phyloP scores from a whole-genome alignment of 1,140 invertebrate genomes.

The Heliconius eleuchia region DNA sequence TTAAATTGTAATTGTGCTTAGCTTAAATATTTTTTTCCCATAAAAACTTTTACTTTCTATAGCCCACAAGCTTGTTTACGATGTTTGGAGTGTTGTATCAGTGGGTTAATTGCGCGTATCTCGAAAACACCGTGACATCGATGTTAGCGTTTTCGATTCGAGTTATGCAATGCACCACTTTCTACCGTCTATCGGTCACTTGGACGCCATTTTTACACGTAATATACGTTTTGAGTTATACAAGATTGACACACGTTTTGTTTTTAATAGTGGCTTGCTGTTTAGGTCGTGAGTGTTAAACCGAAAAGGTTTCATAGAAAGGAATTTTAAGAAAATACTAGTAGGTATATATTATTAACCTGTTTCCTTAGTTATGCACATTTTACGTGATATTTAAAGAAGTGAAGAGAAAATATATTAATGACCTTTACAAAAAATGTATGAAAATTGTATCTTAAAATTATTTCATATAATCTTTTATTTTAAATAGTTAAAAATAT shows the following conservation, averaged over 20 bases:
- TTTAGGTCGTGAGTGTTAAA: not conserved
- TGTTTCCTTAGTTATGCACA: no score
- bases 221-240: slow-evolving; percentile 20
- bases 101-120: slow-evolving; percentile 27
- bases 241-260: slow-evolving; percentile 10
- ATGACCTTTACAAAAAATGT: no score
- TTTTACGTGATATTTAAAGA: no score
- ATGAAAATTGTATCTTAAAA: no score
- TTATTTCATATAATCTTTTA: no score
- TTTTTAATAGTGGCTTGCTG: not conserved
- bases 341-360: no score
- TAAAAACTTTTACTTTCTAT: slow-evolving; percentile 4
- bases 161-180: slow-evolving; percentile 41
- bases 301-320: no score
- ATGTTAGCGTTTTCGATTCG: slow-evolving; percentile 26
- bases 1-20: not conserved
- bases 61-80: not conserved
- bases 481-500: no score
- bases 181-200: slow-evolving; percentile 43
- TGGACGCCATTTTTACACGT: slow-evolving; percentile 33
- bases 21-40: not conserved
- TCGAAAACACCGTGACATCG: slow-evolving; percentile 21
- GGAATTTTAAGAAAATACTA: no score
- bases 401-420: no score
- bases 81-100: not conserved